phyloP scores from a whole-genome alignment of 2,113 vertebrate species.

The Salvelinus alpinus region DNA sequence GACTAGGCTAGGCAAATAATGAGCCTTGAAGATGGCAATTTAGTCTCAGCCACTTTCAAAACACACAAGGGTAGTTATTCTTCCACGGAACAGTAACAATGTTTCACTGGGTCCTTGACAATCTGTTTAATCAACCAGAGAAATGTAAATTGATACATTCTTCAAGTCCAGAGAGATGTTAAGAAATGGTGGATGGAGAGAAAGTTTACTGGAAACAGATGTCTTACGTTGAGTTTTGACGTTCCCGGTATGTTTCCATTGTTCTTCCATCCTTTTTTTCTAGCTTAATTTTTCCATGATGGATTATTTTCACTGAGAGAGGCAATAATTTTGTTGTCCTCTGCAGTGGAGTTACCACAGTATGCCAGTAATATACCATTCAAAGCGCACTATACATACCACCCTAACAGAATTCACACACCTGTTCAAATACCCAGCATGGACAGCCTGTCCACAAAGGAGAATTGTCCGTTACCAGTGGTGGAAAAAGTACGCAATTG shows the following conservation, averaged over 20 bases:
- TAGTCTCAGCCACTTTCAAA: not conserved
- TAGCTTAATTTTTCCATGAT: not conserved
- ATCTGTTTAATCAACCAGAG: not conserved
- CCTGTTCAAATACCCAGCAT: conserved; percentile 9
- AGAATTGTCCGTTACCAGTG: not conserved
- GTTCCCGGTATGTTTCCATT: not conserved
- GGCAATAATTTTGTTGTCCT: not conserved
- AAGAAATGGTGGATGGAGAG: not conserved
- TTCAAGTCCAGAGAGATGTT: not conserved
- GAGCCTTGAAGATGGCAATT: not conserved
- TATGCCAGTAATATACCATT: not conserved
- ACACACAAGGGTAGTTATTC: not conserved
- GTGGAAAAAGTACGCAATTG: not conserved
- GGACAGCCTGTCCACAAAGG: not conserved
- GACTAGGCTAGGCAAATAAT: not conserved
- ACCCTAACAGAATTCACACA: not conserved
- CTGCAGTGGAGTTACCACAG: not conserved
- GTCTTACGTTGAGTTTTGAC: not conserved
- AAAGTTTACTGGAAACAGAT: not conserved
- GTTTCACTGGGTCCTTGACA: not conserved
- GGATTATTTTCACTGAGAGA: conserved; percentile 5
- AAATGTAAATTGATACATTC: not conserved
- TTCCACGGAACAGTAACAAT: not conserved
- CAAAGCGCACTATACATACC: not conserved
- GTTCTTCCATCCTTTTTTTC: not conserved